These are phyloP conservation scores for Ypsolopha sequella DNA, from an alignment of 2,888 invertebrate species.

Conservation along the genomic window DNA sequence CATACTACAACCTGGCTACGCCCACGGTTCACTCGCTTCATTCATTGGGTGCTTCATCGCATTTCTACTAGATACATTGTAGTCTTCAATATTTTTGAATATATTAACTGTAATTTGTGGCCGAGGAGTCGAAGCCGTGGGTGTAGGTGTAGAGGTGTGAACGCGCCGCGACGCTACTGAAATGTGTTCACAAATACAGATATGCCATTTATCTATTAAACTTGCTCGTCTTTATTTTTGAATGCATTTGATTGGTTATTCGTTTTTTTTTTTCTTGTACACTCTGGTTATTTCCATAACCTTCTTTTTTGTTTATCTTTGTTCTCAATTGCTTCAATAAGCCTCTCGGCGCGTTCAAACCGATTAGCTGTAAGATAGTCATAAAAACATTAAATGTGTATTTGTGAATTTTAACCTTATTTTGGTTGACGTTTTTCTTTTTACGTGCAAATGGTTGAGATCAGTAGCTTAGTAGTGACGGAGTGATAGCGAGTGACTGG, in stretches of 20 bases:
- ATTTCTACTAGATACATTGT: constrained; percentile 10
- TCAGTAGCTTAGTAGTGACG: constrained; percentile 60
- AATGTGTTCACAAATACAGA: constrained; percentile 26
- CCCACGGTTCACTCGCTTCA: no score
- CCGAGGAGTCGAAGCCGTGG: constrained; percentile 53
- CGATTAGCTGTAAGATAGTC: constrained; percentile 45
- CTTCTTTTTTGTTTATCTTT: constrained; percentile 15
- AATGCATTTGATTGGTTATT: neutral
- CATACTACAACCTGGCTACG: no score
- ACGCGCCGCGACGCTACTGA: constrained; percentile 23
- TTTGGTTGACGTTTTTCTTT: constrained; percentile 65
- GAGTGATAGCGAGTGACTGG: constrained; percentile 64
- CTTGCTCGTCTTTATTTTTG: neutral
- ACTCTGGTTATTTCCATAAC: neutral
- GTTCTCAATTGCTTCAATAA: neutral
- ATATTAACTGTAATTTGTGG: constrained; percentile 37
- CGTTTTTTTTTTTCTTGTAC: neutral
- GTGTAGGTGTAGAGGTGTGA: constrained; percentile 35
- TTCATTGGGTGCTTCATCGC: constrained; percentile 41
- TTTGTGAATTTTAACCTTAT: constrained; percentile 66
- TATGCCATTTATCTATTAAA: constrained; percentile 13
- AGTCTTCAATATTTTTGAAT: neutral
- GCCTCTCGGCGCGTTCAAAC: constrained; percentile 37
- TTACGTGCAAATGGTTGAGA: constrained; percentile 60
- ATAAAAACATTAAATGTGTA: constrained; percentile 39